A percentile compares a stretch with the other conserved stretches of the same genome.
Evolutionary conservation across 2,797 vertebrate species (phyloP).

Genomic region (Simalia tracyae): DNA sequence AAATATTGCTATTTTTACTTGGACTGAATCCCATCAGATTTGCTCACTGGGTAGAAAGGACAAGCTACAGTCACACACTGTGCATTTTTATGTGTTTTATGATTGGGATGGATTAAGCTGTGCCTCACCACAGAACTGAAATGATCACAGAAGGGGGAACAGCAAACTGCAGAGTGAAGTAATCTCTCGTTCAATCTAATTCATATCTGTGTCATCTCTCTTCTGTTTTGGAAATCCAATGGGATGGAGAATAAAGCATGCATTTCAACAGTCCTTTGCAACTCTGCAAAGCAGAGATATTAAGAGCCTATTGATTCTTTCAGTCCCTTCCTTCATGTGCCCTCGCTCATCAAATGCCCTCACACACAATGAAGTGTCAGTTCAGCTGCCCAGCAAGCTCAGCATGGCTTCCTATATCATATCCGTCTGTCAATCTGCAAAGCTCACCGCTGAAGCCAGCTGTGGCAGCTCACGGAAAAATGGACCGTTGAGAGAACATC

Average conservation of each 20-base stretch:
- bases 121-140: constrained; percentile 35
- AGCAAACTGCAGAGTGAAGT: constrained; percentile 10
- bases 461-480: constrained; percentile 52
- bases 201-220: constrained; percentile 20
- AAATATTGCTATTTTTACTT: not conserved
- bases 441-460: constrained; percentile 23
- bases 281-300: constrained; percentile 22
- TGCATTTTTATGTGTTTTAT: constrained; percentile 42
- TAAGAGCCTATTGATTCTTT: constrained; percentile 3
- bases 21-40: constrained; percentile 21
- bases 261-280: constrained; percentile 28
- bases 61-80: constrained; percentile 31
- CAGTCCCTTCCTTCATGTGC: constrained; percentile 34
- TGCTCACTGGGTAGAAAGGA: constrained; percentile 43
- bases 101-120: constrained; percentile 40
- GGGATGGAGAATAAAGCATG: constrained; percentile 11
- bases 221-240: not conserved
- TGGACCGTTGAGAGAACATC: constrained; percentile 43
- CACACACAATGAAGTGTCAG: constrained; percentile 12
- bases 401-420: constrained; percentile 26
- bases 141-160: constrained; percentile 31
- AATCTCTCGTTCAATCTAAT: constrained; percentile 18
- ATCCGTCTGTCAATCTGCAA: constrained; percentile 33
- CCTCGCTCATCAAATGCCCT: constrained; percentile 7
- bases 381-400: constrained; percentile 37